A percentile compares a stretch with the other conserved stretches of the same genome.
Evolutionary conservation across 2,113 vertebrate species (phyloP).

Genomic region (Tachuris rubrigastra): DNA sequence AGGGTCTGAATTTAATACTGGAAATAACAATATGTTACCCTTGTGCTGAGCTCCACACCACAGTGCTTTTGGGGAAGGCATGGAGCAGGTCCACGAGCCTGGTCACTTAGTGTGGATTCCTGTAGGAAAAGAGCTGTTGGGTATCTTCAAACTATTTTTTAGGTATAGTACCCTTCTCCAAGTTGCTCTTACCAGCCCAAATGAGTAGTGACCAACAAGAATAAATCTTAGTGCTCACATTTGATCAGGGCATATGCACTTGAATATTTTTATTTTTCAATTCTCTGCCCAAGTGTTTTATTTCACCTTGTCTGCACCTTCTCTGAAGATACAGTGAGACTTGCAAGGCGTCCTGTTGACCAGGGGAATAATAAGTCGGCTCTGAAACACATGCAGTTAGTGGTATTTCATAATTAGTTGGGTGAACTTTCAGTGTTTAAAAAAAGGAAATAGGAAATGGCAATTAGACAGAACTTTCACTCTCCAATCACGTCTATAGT

Average conservation of each 20-base stretch:
- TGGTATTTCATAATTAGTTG: background rate
- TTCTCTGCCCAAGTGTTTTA: background rate
- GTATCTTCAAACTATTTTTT: background rate
- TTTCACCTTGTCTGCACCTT: background rate
- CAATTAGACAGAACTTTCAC: background rate
- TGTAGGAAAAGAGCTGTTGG: background rate
- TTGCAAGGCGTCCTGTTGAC: background rate
- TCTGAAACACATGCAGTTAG: fast-evolving
- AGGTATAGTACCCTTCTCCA: background rate
- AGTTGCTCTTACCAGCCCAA: background rate
- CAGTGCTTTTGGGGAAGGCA: background rate
- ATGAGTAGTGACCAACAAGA: background rate
- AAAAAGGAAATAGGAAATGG: background rate
- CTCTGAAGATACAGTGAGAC: background rate
- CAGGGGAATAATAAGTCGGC: background rate
- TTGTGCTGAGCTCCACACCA: background rate
- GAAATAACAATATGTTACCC: background rate
- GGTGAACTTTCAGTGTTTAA: background rate
- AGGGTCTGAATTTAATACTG: background rate
- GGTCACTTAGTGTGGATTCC: background rate
- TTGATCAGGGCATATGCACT: background rate
- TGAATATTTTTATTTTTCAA: background rate
- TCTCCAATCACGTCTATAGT: background rate
- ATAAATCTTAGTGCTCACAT: fast-evolving
- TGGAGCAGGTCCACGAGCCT: background rate